phyloP scores from a whole-genome alignment of 2,113 vertebrate genomes.

The Gallinago undulata region DNA sequence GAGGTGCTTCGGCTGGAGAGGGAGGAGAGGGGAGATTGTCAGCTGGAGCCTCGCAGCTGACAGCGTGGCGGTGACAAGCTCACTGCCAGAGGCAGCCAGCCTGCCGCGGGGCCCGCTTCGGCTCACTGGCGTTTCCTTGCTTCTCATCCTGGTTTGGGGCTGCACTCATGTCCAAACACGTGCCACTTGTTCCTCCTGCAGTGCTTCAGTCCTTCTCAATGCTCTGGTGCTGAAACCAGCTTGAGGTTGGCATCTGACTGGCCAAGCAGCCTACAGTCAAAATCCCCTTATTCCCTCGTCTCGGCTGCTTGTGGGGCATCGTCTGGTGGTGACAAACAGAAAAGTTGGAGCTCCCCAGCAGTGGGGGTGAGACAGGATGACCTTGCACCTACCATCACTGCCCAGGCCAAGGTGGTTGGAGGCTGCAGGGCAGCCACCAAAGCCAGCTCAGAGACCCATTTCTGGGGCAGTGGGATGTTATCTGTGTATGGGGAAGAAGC shows the following conservation, averaged over 20 bases:
- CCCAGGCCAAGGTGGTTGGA: neutral
- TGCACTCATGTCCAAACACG: neutral
- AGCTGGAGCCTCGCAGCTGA: neutral
- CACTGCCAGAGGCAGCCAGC: neutral
- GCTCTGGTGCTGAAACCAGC: neutral
- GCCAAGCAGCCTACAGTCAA: neutral
- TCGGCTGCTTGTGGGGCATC: rapidly evolving
- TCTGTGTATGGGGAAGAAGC: neutral
- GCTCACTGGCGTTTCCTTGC: neutral
- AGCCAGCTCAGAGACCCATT: neutral
- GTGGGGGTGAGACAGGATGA: neutral
- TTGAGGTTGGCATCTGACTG: neutral
- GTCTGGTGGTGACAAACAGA: rapidly evolving
- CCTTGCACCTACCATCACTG: neutral
- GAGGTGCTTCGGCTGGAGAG: neutral
- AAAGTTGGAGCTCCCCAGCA: rapidly evolving
- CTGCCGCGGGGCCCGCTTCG: rapidly evolving
- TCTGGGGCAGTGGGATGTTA: neutral
- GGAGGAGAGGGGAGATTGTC: neutral
- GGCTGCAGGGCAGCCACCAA: neutral
- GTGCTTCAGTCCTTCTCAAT: neutral
- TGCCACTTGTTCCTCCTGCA: neutral
- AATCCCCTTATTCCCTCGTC: neutral
- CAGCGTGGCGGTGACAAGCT: rapidly evolving
- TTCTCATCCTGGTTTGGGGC: neutral